Conservation (phyloP, 30 jellyfish, hydroid and myxozoan species). For the Mastigias papua region DNA sequence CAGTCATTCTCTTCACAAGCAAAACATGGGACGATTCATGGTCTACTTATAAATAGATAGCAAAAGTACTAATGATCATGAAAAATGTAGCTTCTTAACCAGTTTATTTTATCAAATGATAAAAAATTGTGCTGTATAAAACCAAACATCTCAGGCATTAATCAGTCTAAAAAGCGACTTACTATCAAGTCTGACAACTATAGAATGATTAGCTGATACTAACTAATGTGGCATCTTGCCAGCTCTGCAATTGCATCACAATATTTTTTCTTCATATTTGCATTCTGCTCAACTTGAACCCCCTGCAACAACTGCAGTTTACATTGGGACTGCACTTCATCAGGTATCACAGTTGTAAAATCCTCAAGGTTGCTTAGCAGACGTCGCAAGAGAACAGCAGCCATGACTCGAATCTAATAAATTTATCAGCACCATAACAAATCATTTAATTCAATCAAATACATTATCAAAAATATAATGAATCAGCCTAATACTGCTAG, state of each 20-base stretch:
- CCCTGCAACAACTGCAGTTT: constrained; percentile 86
- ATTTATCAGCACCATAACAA: not conserved
- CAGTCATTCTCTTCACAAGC: too few relatives aligned
- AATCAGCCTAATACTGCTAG: too few relatives aligned
- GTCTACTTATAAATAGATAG: too few relatives aligned
- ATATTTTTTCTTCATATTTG: constrained; percentile 82
- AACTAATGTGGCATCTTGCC: constrained; percentile 95
- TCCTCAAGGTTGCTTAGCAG: constrained; percentile 86
- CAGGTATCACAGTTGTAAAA: constrained; percentile 65
- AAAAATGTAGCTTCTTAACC: too few relatives aligned
- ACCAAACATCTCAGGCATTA: too few relatives aligned
- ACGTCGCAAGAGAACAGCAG: constrained; percentile 96
- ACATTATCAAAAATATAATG: not conserved
- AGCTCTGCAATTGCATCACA: constrained; percentile 96
- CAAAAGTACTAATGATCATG: too few relatives aligned
- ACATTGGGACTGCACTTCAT: constrained; percentile 72
- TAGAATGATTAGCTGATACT: constrained; percentile 4
- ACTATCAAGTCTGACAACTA: too few relatives aligned
- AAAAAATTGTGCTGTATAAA: too few relatives aligned
- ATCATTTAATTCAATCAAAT: not conserved
- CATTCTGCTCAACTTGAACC: constrained; percentile 84
- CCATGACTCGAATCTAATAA: constrained; percentile 85
- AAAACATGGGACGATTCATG: too few relatives aligned
- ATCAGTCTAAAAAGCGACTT: too few relatives aligned
- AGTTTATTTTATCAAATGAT: too few relatives aligned